Conservation (phyloP, 2,113 vertebrate genomes). For the Caracal caracal region DNA sequence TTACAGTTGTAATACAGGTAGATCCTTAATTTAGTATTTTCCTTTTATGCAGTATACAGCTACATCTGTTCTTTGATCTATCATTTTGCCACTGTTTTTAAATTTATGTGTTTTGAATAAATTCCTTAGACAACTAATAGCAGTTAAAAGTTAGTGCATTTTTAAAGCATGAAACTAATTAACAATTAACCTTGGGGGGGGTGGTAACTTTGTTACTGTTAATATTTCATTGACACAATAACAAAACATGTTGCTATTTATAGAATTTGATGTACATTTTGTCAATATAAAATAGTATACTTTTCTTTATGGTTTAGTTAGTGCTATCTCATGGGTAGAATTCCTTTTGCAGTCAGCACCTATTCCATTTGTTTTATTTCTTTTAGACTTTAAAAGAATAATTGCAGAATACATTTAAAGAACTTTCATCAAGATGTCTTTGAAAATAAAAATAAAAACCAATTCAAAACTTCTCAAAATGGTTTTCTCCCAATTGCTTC, state of each 20-base stretch:
- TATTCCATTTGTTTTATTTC: not conserved
- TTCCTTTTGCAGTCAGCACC: not conserved
- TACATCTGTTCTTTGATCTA: not conserved
- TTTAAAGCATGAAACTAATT: not conserved
- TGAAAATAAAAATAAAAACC: conserved; percentile 47
- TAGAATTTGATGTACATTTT: not conserved
- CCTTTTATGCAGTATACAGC: not conserved
- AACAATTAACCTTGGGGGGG: not conserved
- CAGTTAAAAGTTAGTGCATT: not conserved
- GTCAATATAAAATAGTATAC: not conserved
- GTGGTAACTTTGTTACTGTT: not conserved
- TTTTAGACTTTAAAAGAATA: conserved; percentile 50
- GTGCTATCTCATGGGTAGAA: not conserved
- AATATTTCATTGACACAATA: not conserved
- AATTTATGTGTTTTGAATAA: not conserved
- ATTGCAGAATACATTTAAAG: conserved; percentile 29
- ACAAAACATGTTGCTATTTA: not conserved
- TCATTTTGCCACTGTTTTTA: not conserved
- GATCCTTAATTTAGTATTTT: not conserved
- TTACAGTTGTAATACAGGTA: not conserved
- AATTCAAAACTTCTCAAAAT: conserved; percentile 53
- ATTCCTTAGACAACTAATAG: not conserved
- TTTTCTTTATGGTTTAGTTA: not conserved
- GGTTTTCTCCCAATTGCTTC: conserved; percentile 27
- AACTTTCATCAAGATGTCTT: conserved; percentile 30